These are phyloP conservation scores for Sphaerophoria rueppellii DNA, from an alignment of 2,888 invertebrate genomes.

Conservation along the genomic window DNA sequence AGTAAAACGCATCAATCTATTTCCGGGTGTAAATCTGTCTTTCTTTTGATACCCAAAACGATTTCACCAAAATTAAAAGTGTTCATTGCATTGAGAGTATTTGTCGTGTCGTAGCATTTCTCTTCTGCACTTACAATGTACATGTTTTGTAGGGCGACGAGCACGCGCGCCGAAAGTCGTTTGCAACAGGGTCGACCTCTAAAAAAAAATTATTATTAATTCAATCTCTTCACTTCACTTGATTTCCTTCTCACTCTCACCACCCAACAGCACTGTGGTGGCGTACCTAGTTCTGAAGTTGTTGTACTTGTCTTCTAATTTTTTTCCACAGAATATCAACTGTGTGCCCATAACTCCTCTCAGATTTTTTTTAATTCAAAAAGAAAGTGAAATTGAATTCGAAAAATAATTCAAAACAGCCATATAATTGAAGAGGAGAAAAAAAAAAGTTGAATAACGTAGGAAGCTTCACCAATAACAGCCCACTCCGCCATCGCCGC, in stretches of 20 bases:
- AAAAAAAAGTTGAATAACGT: slow-evolving; percentile 60
- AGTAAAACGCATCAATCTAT: slow-evolving; percentile 31
- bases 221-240: slow-evolving; percentile 40
- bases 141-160: slow-evolving; percentile 7
- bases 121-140: slow-evolving; percentile 21
- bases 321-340: slow-evolving; percentile 3
- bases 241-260: slow-evolving; percentile 33
- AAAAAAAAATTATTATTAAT: slow-evolving; percentile 41
- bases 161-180: slow-evolving; percentile 18
- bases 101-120: slow-evolving; percentile 28
- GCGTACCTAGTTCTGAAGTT: no score
- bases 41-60: slow-evolving; percentile 3
- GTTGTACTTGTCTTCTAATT: not conserved
- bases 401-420: slow-evolving; percentile 60
- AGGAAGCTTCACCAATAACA: slow-evolving; percentile 12
- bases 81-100: slow-evolving; percentile 28
- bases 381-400: slow-evolving; percentile 70
- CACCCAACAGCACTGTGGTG: not conserved
- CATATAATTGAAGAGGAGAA: slow-evolving; percentile 44
- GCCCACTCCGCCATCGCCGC: not conserved
- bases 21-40: slow-evolving; percentile 12
- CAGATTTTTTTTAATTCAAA: slow-evolving; percentile 23
- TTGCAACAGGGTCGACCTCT: slow-evolving; percentile 24
- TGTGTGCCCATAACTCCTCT: slow-evolving; percentile 19
- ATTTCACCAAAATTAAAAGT: slow-evolving; percentile 52